Evolutionary conservation across 2,113 vertebrate species (phyloP).

Genomic region (Melanotaenia duboulayi): DNA sequence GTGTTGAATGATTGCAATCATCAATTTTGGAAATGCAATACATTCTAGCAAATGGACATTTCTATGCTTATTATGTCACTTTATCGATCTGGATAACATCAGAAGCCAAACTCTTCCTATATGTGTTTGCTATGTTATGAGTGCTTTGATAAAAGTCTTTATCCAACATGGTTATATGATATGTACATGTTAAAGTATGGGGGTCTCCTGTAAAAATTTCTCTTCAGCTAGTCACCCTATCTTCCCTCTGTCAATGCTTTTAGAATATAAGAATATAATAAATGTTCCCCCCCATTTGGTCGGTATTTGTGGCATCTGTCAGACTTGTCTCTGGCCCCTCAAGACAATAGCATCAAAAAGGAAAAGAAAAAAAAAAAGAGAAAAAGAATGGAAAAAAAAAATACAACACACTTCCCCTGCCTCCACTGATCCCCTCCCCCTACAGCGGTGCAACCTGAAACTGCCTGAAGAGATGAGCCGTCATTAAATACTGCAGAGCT

Average conservation of each 20-base stretch:
- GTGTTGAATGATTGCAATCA: too few relatives aligned
- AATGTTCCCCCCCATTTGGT: constrained; percentile 49
- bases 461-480: constrained; percentile 79
- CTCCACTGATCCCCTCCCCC: constrained; percentile 60
- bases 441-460: constrained; percentile 77
- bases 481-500: constrained; percentile 83
- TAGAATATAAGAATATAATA: constrained; percentile 54
- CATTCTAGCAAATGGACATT: neutral
- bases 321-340: constrained; percentile 48
- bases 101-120: neutral
- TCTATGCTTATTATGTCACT: neutral
- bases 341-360: constrained; percentile 76
- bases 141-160: constrained; percentile 22
- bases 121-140: neutral
- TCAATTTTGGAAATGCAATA: neutral
- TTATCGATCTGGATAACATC: neutral
- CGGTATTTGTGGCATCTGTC: constrained; percentile 73
- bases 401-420: constrained; percentile 31
- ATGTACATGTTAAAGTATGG: constrained; percentile 58
- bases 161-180: constrained; percentile 17
- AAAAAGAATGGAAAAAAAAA: neutral
- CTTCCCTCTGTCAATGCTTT: constrained; percentile 36
- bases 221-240: constrained; percentile 10
- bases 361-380: constrained; percentile 28
- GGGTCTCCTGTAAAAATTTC: constrained; percentile 18